Conservation (phyloP, 2,888 invertebrate genomes). For the Chaitophorus viminalis region DNA sequence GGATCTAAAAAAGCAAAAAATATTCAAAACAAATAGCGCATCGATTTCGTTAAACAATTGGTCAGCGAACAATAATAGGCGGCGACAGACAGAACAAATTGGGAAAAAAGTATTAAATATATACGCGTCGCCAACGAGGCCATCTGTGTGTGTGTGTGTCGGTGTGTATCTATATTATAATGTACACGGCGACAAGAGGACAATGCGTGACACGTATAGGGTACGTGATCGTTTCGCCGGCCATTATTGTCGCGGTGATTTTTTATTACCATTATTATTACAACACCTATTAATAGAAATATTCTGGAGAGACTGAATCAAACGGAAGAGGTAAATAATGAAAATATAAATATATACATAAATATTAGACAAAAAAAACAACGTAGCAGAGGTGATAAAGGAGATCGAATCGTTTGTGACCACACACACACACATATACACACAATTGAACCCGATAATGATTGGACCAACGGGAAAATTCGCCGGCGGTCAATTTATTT, state of each 20-base stretch:
- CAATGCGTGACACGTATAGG: conserved; percentile 55
- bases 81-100: conserved; percentile 43
- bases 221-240: conserved; percentile 55
- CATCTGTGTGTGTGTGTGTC: conserved; percentile 17
- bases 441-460: conserved; percentile 52
- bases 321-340: conserved; percentile 26
- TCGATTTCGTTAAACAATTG: conserved; percentile 32
- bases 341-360: conserved; percentile 4
- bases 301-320: conserved; percentile 44
- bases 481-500: conserved; percentile 50
- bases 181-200: background rate
- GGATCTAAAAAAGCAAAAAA: background rate
- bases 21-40: conserved; percentile 27
- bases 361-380: conserved; percentile 1
- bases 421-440: conserved; percentile 20
- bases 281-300: conserved; percentile 31
- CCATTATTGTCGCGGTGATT: conserved; percentile 48
- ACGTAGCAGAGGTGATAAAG: conserved; percentile 48
- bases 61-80: conserved; percentile 33
- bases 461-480: conserved; percentile 57
- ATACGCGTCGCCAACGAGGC: conserved; percentile 45
- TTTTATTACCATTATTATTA: background rate
- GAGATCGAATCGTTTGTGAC: conserved; percentile 53
- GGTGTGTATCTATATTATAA: background rate
- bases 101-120: conserved; percentile 12